These are phyloP conservation scores for Bovichtus variegatus DNA, from an alignment of 2,797 vertebrate genomes.

Conservation along the genomic window DNA sequence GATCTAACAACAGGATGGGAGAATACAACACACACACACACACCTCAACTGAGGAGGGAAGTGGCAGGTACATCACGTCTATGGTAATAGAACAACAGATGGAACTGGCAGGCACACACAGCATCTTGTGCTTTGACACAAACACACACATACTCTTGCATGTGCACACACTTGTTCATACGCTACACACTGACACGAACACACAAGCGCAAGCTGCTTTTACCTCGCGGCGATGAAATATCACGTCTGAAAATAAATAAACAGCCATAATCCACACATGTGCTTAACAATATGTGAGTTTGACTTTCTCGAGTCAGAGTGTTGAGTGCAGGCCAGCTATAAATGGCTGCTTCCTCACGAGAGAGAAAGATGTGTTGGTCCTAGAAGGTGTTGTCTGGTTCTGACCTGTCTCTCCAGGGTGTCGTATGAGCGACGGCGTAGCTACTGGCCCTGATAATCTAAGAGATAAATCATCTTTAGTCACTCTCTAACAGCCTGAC, in stretches of 20 bases:
- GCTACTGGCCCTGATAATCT: slow-evolving; percentile 70
- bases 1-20: slow-evolving; percentile 75
- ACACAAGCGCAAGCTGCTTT: slow-evolving; percentile 66
- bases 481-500: slow-evolving; percentile 69
- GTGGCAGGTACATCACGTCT: slow-evolving; percentile 82
- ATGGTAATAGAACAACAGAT: slow-evolving; percentile 79
- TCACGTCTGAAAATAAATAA: slow-evolving; percentile 69
- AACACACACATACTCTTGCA: slow-evolving; percentile 50
- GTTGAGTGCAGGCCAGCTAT: slow-evolving; percentile 42
- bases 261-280: slow-evolving; percentile 33
- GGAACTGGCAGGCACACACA: slow-evolving; percentile 72
- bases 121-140: slow-evolving; percentile 70
- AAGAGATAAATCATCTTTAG: slow-evolving; percentile 79
- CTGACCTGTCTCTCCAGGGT: slow-evolving; percentile 66
- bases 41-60: slow-evolving; percentile 66
- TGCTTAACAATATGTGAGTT: slow-evolving; percentile 16
- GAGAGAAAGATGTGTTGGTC: slow-evolving; percentile 40
- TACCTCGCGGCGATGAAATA: slow-evolving; percentile 62
- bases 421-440: slow-evolving; percentile 58
- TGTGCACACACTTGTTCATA: slow-evolving; percentile 57
- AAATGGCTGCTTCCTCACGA: slow-evolving; percentile 20
- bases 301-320: slow-evolving; percentile 47
- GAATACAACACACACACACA: slow-evolving; percentile 47
- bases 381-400: slow-evolving; percentile 51
- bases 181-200: slow-evolving; percentile 59